Base-by-base conservation (phyloP, 2,888 invertebrate genomes). In the Drosophila mayaguana region DNA sequence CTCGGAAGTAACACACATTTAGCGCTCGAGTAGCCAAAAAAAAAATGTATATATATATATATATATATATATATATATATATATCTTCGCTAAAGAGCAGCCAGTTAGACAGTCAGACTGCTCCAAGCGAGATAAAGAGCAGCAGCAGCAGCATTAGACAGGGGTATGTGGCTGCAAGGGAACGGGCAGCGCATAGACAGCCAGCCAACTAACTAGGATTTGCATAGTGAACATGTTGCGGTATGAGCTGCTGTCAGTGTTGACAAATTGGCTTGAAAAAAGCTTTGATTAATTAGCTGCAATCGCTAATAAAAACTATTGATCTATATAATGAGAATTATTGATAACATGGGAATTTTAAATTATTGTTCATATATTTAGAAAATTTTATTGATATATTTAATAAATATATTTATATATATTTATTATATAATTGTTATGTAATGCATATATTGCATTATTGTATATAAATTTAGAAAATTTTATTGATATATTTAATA, bases 1-100 rank as follows among this genome's bases (percentile, higher is more conserved):
- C 79, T 85, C 84, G 88, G 89, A 89, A 89, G 85, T 85, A 85
- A 85, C 89, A 89, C 89, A 85, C 85, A 88, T 89, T 88, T 84
- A 85, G 88, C 89, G 85, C 84, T 88, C 69, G 46, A 88, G 69
- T 86, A 86, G 81, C 83, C 81, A 83, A 88, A 88, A 70, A 40
- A 53, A 38, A 22, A 16, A 54, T 11, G 0, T 3, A 38, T 7
- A 7, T 1, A 36, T 34, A 12, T 3, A 38, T 7, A 7, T 1
- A 36, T 34, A 12, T 34, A 12, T 12, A 36, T 8, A 38, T n/a
- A 25, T 16, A 53, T 5, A 38, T 1, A 25, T 12, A 54, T 28
- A 40, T 20, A 70, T 61, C 67, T 28, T 36, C 22, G 51, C 80
- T 63, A 81, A 79, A 74, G 56, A 81, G 64, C 65, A 74, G 72